Base-by-base conservation (phyloP, 2,113 vertebrate genomes). In the Erythrocercus mccallii region DNA sequence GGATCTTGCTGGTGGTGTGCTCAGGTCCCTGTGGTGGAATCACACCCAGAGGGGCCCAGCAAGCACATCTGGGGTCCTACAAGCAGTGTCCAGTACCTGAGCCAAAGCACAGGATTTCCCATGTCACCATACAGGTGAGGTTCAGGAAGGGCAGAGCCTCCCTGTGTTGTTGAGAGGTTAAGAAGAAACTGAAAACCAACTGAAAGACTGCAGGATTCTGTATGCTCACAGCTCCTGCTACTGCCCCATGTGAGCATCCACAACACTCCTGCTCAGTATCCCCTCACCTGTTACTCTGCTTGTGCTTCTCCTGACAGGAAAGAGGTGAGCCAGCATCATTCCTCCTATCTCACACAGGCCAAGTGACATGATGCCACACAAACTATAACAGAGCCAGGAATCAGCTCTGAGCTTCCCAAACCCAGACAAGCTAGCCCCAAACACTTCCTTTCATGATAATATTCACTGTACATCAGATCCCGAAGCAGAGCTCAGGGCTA, bases 61-160 rank as follows among this genome's bases (percentile, higher is more conserved):
- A 58, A 85, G 61, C 0, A 1, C 28, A 18, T 15, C 0, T 44
- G 58, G 38, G 18, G 21, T 20, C 31, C 53, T 44, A 17, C 44
- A 21, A 42, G 65, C 7, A 0, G 0, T 56, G 31, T 10, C 51
- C 53, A n/a, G 15, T 11, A 12, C 22, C 54, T 53, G 68, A 64
- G 86, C 65, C 81, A 58, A 53, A 17, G 60, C 21, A 53, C 30
- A 64, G 5, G 17, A 10, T 12, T 5, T 64, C 45, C 85, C 71
- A 6, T 2, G 15, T 12, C 66, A 33, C 11, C 35, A 21, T 1
- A 28, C 6, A 65, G 60, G 60, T 47, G 91, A 58, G 74, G 20
- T 6, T 3, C 56, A 65, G 82, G 40, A 72, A 37, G 31, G 53
- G 27, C 61, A 82, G 37, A 56, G 86, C 37, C 20, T 28, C 19